Evolutionary conservation across 2,888 invertebrate genomes (phyloP).

Genomic region (Brachypalpus laphriformis): DNA sequence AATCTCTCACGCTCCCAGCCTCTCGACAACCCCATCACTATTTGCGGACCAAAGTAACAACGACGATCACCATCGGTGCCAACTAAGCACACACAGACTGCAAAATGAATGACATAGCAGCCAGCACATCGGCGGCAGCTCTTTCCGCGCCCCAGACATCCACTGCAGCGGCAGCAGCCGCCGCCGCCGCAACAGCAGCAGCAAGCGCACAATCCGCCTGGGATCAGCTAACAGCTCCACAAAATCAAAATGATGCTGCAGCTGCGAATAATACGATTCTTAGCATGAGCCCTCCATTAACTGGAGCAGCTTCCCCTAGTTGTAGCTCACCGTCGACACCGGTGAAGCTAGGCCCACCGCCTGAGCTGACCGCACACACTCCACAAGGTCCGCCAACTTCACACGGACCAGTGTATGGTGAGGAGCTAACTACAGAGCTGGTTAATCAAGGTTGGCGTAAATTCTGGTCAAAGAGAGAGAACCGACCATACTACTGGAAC

Average conservation of each 20-base stretch:
- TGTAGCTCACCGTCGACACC: slow-evolving; percentile 82
- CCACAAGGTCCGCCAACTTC: slow-evolving; percentile 81
- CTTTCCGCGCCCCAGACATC: slow-evolving; percentile 56
- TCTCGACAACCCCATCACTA: not conserved
- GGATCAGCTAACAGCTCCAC: slow-evolving; percentile 82
- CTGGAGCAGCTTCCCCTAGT: slow-evolving; percentile 79
- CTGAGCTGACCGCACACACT: slow-evolving; percentile 81
- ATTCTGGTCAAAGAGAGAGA: slow-evolving; percentile 98
- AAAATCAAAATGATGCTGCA: slow-evolving; percentile 75
- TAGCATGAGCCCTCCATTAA: slow-evolving; percentile 75
- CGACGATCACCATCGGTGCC: slow-evolving; percentile 77
- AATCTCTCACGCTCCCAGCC: not conserved
- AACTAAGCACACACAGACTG: slow-evolving; percentile 72
- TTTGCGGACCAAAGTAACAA: not conserved
- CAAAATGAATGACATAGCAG: slow-evolving; percentile 78
- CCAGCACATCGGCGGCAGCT: slow-evolving; percentile 75
- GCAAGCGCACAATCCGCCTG: slow-evolving; percentile 80
- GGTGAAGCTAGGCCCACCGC: slow-evolving; percentile 79
- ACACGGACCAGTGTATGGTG: slow-evolving; percentile 79
- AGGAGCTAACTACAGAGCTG: slow-evolving; percentile 81
- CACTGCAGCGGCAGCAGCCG: slow-evolving; percentile 19
- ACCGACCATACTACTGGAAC: slow-evolving; percentile 98
- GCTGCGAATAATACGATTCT: slow-evolving; percentile 64
- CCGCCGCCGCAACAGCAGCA: slow-evolving; percentile 71
- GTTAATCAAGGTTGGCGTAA: slow-evolving; percentile 96